Base-by-base conservation (phyloP, 64 coral and sea anemone species). In the Pocillopora verrucosa region DNA sequence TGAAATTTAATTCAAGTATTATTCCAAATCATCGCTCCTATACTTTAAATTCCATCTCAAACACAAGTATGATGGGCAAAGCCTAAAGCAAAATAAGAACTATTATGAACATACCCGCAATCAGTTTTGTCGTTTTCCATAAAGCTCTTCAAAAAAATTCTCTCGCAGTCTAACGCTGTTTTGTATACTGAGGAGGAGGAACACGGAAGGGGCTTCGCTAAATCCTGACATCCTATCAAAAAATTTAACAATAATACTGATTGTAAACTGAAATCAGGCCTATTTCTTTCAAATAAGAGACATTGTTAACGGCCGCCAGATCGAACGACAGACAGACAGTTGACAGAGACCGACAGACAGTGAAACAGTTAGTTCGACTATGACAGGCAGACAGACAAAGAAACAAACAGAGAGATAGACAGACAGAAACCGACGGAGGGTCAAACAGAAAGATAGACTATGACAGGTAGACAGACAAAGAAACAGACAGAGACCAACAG, bases 101-200 rank as follows among this genome's bases (percentile, higher is more conserved):
- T 4, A 60, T 1, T 58, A 16, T 56, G 4, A 36, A 56, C 82
- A 12, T 7, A 84, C 82, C 82, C 36, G 14, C 82, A 84, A 37
- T 84, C 19, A n/a, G 82, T 22, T 11, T 72, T 84, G 51, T 38
- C 61, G 11, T 84, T 72, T 0, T 37, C 82, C 82, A 84, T 56
- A 62, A 84, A 70, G 22, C 17, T 19, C 10, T 37, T 24, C 37
- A 70, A 16, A 35, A 84, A 72, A 17, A 6, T 84, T 13, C 56
- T 69, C 64, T 84, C 82, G 14, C 82, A 84, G 9, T 72, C 34
- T n/a, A 67, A 5, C 11, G 82, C 63, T 16, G 67, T 72, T 65
- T 56, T 72, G 64, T 84, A 84, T 10, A 22, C 56, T 84, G 16
- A 56, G 16, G 10, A 20, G 1, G 38, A 10, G 19, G 20, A 5